Base-by-base conservation (phyloP, 2,888 invertebrate species). In the Saturnia pavonia region DNA sequence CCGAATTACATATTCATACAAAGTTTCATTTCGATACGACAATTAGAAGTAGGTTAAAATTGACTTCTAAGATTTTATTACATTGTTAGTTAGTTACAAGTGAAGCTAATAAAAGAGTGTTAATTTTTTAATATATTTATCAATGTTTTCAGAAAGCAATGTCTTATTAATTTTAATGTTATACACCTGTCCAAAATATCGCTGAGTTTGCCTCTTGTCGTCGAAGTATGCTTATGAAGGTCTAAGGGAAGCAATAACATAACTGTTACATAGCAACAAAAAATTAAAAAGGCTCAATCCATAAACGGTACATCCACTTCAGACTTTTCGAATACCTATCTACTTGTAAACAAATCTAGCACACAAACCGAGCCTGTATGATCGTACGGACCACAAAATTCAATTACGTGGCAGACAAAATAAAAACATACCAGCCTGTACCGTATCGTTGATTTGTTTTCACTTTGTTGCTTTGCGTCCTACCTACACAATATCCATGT, bases 381-480 rank as follows among this genome's bases (percentile, higher is more conserved):
- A 91, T 86, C 82, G 87, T 82, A 82, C 81, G 80, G 78, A 85
- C 91, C 91, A 87, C 91, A 88, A 88, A 91, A 92, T 91, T 92
- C 91, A 91, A 92, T 92, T 91, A 91, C 89, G 85, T 84, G 84
- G 85, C 86, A 91, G 89, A 91, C 89, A 88, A 92, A 91, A 91
- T 90, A 91, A 91, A 91, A 92, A 88, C 85, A 84, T 83, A 82
- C 78, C 86, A 81, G 83, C 79, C 85, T 82, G 83, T 78, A 85
- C 83, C 82, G 87, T 87, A 87, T 86, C 88, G 88, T 88, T 87
- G 89, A 91, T 91, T 91, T 90, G 90, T 90, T 91, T 90, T 87
- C 85, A 84, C 83, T 88, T 85, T 86, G 88, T 85, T 87, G 81
- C 82, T 82, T 84, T 82, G 78, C 78, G 78, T 85, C 78, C 78